Percentiles rank a stretch among this genome's conserved stretches.
phyloP scores from a whole-genome alignment of 2,888 invertebrate genomes.

The Dilophus febrilis region DNA sequence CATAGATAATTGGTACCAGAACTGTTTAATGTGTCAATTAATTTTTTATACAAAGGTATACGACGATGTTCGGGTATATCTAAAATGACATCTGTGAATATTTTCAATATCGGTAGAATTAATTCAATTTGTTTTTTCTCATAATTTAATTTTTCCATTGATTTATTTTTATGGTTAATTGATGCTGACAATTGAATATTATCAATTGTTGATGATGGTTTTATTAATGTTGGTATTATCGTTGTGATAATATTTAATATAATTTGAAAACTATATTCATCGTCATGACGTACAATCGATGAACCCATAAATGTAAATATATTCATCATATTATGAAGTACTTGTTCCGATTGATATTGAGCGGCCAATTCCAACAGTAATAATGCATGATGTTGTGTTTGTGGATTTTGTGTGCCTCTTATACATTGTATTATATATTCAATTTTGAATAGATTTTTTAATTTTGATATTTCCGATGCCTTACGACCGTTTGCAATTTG shows the following conservation, averaged over 20 bases:
- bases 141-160: background rate
- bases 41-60: slow-evolving; percentile 57
- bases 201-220: slow-evolving; percentile 25
- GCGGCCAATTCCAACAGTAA: slow-evolving; percentile 67
- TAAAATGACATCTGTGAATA: slow-evolving; percentile 78
- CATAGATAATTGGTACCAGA: slow-evolving; percentile 49
- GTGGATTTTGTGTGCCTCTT: slow-evolving; percentile 78
- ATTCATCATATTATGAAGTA: slow-evolving; percentile 85
- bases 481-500: slow-evolving; percentile 32
- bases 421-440: slow-evolving; percentile 62
- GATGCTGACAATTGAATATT: slow-evolving; percentile 24
- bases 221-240: slow-evolving; percentile 68
- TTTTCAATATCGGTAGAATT: slow-evolving; percentile 54
- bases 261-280: slow-evolving; percentile 87
- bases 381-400: slow-evolving; percentile 88
- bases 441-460: slow-evolving; percentile 29
- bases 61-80: slow-evolving; percentile 90
- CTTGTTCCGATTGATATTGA: slow-evolving; percentile 59
- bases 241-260: slow-evolving; percentile 80
- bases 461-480: slow-evolving; percentile 29
- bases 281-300: slow-evolving; percentile 80
- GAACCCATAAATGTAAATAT: slow-evolving; percentile 97
- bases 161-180: slow-evolving; percentile 9
- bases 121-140: slow-evolving; percentile 29
- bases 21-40: slow-evolving; percentile 54